Conservation (phyloP, 2,113 vertebrate genomes). For the Notothenia rossii region DNA sequence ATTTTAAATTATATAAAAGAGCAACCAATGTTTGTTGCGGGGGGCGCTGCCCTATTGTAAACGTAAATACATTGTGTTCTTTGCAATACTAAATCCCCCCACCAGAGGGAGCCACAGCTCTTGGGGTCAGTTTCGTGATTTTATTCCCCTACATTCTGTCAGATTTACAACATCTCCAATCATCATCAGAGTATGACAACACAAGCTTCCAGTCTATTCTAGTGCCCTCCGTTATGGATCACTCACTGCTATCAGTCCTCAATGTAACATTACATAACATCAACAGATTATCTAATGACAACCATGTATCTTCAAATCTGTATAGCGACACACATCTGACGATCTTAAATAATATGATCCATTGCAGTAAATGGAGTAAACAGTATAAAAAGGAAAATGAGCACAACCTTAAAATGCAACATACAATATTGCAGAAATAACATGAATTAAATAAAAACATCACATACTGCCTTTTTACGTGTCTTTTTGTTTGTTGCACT, state of each 20-base stretch:
- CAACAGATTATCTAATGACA: too few species aligned
- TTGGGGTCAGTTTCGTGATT: background rate
- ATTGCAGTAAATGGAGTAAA: too few species aligned
- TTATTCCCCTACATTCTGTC: too few species aligned
- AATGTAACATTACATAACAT: background rate
- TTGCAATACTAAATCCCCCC: background rate
- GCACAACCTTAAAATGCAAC: too few species aligned
- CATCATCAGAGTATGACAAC: too few species aligned
- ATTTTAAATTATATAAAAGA: too few species aligned
- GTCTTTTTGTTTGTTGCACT: background rate
- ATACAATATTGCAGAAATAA: background rate
- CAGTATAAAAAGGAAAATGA: too few species aligned
- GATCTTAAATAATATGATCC: too few species aligned
- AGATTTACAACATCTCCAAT: background rate
- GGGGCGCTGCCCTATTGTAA: too few species aligned
- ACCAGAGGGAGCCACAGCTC: conserved; percentile 5
- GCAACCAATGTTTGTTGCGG: too few species aligned
- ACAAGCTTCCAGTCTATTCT: background rate
- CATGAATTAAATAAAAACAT: background rate
- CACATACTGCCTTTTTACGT: background rate
- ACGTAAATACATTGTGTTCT: background rate
- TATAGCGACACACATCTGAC: too few species aligned
- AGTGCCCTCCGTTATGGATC: background rate
- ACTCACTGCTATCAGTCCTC: background rate
- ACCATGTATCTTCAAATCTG: too few species aligned